Evolutionary conservation across 2,797 vertebrate species (phyloP).

Genomic region (Pitangus sulphuratus): DNA sequence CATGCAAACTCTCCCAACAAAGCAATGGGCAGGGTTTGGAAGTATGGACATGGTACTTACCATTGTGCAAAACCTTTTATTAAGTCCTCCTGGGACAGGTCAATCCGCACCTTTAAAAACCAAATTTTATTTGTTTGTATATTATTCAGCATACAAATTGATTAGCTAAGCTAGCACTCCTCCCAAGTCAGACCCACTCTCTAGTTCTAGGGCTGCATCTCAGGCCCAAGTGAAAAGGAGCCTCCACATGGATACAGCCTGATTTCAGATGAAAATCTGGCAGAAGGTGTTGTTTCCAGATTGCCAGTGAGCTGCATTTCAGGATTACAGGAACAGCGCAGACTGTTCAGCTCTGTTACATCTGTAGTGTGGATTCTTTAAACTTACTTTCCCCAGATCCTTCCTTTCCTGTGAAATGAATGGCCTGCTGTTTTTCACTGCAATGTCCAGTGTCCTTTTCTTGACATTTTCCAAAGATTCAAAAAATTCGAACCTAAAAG

Average conservation of each 20-base stretch:
- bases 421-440: conserved; percentile 91
- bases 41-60: conserved; percentile 74
- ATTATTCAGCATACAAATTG: neutral
- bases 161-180: neutral
- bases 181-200: neutral
- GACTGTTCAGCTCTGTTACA: neutral
- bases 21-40: neutral
- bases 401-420: conserved; percentile 88
- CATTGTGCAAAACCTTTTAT: conserved; percentile 85
- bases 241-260: neutral
- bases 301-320: neutral
- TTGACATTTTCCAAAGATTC: conserved; percentile 83
- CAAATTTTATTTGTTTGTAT: neutral
- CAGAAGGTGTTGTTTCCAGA: neutral
- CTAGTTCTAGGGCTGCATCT: neutral
- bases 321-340: neutral
- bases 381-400: conserved; percentile 90
- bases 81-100: conserved; percentile 88
- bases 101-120: conserved; percentile 83
- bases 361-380: neutral
- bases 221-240: neutral
- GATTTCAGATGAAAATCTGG: neutral
- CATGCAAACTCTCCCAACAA: neutral
- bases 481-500: conserved; percentile 89
- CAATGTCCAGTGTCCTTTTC: conserved; percentile 86